Base-by-base conservation (phyloP, 2,888 invertebrate genomes). In the Panzeria rudis region DNA sequence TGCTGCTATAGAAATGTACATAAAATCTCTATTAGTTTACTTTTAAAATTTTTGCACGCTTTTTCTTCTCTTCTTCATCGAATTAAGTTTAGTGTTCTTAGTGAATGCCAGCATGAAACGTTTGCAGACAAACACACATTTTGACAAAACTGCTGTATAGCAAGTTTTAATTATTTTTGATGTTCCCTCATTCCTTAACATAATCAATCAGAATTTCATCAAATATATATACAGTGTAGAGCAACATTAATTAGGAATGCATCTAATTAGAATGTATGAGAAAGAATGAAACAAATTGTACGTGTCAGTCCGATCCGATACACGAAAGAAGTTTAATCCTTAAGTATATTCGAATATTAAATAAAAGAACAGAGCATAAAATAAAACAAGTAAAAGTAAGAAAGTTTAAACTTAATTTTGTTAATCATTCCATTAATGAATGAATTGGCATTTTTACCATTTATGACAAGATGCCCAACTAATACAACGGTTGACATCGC, bases 1-100 rank as follows among this genome's bases (percentile, higher is more conserved):
- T 44, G 44, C 13, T 62, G 56, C 38, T 38, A 80, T 47, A 72
- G 56, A 80, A 72, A 68, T 52, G 11, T n/a, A 61, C 35, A 72
- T 47, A 77, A 66, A 35, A 11, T 25, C 2, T 35, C 29, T 4
- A 35, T 1, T 3, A 41, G n/a, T 64, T 56, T 44, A 3, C 13
- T 32, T 76, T 76, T 44, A 3, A 17, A n/a, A n/a, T 15, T 52
- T 54, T 29, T 76, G 1, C 8, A 50, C 50, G n/a, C 3, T 41
- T 17, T 52, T 38, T 61, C 4, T 32, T 7, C n/a, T 64, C 9
- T 64, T 1, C 29, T n/a, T 61, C 15, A 15, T 35, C 20, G 8
- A 52, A 17, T 64, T 32, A 64, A 54, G 38, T 52, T 38, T 35
- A 17, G 41, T 29, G 25, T 68, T 50, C 17, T 38, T 25, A 6